Evolutionary conservation across 2,888 invertebrate species (phyloP).

Genomic region (Conchocele bisecta): DNA sequence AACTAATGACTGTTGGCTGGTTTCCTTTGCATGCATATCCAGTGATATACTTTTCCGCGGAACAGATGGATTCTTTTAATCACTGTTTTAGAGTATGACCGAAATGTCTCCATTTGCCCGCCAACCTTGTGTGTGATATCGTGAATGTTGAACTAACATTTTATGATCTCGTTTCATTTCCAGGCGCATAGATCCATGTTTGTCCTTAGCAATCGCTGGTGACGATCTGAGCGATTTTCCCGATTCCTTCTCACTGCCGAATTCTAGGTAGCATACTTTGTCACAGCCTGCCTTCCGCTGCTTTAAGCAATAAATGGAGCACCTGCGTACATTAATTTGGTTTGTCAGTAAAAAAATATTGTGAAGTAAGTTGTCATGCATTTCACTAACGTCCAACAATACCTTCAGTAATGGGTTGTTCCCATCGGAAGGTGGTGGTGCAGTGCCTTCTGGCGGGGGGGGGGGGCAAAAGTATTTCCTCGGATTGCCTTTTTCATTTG

Average conservation of each 20-base stretch:
- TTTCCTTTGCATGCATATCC: constrained; percentile 64
- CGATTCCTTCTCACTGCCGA: too few relatives aligned
- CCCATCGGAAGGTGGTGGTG: too few relatives aligned
- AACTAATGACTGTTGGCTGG: constrained; percentile 46
- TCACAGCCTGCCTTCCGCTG: too few relatives aligned
- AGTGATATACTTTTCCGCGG: constrained; percentile 43
- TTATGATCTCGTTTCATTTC: constrained; percentile 60
- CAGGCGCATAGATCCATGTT: constrained; percentile 45
- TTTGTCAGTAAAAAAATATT: too few relatives aligned
- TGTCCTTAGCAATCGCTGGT: constrained; percentile 42
- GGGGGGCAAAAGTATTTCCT: constrained; percentile 57
- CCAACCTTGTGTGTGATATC: too few relatives aligned
- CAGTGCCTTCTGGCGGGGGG: constrained; percentile 60
- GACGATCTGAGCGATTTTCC: constrained; percentile 4
- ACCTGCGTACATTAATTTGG: too few relatives aligned
- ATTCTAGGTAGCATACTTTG: too few relatives aligned
- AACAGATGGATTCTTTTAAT: constrained; percentile 46
- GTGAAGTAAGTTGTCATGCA: too few relatives aligned
- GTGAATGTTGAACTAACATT: constrained; percentile 55
- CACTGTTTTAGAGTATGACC: constrained; percentile 46
- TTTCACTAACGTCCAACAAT: constrained; percentile 56
- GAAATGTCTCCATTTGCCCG: constrained; percentile 57
- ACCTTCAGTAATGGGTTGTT: too few relatives aligned
- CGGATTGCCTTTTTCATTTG: constrained; percentile 34
- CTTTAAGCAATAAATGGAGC: too few relatives aligned